These are phyloP conservation scores for Myrmecobius fasciatus DNA, from an alignment of 2,113 vertebrate species.

Conservation along the genomic window DNA sequence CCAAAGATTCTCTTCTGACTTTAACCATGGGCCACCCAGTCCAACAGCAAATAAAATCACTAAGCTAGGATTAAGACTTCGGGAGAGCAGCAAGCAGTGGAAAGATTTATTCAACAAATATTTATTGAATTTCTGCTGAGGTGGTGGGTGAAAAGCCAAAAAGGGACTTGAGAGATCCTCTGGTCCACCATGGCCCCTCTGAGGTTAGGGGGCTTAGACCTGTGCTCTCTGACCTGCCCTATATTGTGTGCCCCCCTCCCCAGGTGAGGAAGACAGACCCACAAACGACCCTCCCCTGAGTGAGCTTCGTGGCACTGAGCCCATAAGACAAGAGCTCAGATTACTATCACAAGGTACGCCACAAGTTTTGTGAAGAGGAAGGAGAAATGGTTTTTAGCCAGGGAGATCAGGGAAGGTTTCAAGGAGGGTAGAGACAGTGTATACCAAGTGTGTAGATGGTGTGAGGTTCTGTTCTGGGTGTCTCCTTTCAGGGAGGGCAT, in stretches of 20 bases:
- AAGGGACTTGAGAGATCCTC: not conserved
- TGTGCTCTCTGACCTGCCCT: not conserved
- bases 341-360: not conserved
- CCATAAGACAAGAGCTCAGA: not conserved
- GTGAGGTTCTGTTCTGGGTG: not conserved
- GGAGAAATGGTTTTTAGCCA: not conserved
- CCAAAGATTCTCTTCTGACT: not conserved
- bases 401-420: not conserved
- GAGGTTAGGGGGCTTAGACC: not conserved
- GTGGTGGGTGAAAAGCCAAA: not conserved
- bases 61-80: not conserved
- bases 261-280: not conserved
- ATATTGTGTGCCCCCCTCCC: not conserved
- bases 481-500: not conserved
- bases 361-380: not conserved
- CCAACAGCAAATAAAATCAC: not conserved
- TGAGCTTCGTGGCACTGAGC: not conserved
- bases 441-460: not conserved
- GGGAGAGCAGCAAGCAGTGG: not conserved
- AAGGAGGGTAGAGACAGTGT: not conserved
- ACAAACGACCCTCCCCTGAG: not conserved
- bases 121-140: not conserved
- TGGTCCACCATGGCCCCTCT: not conserved
- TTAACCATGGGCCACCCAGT: not conserved
- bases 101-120: not conserved